Percentiles rank a stretch among this genome's conserved stretches.
Conservation (phyloP, 2,113 vertebrate genomes). For the Corvus hawaiiensis region DNA sequence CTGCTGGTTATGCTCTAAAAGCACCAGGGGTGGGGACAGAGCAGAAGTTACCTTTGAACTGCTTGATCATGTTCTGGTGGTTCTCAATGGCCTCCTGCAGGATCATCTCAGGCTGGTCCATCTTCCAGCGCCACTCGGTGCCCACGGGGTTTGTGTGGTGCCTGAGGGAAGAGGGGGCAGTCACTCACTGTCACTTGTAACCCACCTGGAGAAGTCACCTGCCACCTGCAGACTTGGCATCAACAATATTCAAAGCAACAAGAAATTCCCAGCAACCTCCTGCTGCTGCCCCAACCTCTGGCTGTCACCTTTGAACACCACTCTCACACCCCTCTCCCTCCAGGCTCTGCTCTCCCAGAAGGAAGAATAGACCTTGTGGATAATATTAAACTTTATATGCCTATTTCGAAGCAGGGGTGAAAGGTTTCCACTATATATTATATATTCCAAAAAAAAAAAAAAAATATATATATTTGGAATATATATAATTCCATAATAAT, state of each 20-base stretch:
- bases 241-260: neutral
- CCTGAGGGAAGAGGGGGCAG: conserved; percentile 60
- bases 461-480: too few relatives aligned
- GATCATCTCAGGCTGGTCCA: conserved; percentile 91
- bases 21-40: neutral
- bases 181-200: neutral
- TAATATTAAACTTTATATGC: neutral
- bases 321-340: neutral
- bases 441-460: too few relatives aligned
- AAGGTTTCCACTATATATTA: neutral
- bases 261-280: neutral
- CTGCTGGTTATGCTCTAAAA: neutral
- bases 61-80: conserved; percentile 88
- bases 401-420: neutral
- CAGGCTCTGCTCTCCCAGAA: neutral
- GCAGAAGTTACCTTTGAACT: conserved; percentile 87
- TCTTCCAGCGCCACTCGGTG: conserved; percentile 95
- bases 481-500: neutral
- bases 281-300: neutral
- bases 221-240: neutral
- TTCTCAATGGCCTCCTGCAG: conserved; percentile 85
- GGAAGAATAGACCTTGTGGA: neutral
- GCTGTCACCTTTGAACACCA: neutral
- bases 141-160: conserved; percentile 96
- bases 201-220: neutral